Evolutionary conservation across 1,140 invertebrate genomes (phyloP), one percentile per base, ranked within the genome.

Genomic region (Archivesica marissinica): DNA sequence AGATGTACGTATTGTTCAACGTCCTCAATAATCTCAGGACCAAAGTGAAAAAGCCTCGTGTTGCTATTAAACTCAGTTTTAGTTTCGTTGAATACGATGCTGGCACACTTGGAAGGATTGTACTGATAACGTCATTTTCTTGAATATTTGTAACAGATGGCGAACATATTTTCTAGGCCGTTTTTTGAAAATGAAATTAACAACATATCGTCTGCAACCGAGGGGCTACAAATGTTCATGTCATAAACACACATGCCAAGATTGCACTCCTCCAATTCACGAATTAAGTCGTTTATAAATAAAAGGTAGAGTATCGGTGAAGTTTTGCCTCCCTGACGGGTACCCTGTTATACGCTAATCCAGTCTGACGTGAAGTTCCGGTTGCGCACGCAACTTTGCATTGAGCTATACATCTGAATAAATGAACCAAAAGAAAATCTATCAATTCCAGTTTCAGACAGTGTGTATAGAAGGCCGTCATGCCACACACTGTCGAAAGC

Each of bases 401-500:
- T 33, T 20, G 7, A 25, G 15, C 47, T 54, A 38, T 76, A 76
- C 28, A 76, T 3, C 15, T 52, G 47, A 30, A 7, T 3, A 54
- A 54, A 33, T 3, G 47, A 25, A 44, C 52, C 17, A 33, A 52
- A 44, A 2, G 44, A 33, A 2, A 50, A 54, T 20, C 33, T 23
- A 38, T 76, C 72, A 20, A 76, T n/a, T 6, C 35, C 15, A 30
- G 2, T 1, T 30, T 76, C 72, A 1, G 15, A 30, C 2, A 54
- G 20, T 54, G 30, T 54, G 25, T 76, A 33, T 7, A 54, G 35
- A 11, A 76, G 25, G 1, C 44, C 50, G 2, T 35, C 0, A 38
- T 76, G 72, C 52, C 72, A 76, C 30, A 76, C 72, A 30, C 25
- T 56, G 20, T 76, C 72, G 23, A 76, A 76, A 0, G 72, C 72